Conservation (phyloP, 2,888 invertebrate genomes). For the Muschampia staudingeri region DNA sequence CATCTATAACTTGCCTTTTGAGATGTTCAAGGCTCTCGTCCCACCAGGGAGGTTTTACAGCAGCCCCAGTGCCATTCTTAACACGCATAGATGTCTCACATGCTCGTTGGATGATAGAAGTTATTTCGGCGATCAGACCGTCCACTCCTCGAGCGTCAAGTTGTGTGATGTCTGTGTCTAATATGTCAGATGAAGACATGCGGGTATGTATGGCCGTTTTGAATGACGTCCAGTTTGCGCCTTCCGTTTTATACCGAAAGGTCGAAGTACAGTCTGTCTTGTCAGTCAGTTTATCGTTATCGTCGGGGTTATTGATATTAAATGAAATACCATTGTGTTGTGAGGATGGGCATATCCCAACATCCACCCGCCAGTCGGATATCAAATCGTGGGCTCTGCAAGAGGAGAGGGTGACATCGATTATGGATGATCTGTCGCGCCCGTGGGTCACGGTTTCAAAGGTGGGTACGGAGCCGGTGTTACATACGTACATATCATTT, state of each 20-base stretch:
- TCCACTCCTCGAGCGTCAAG: not conserved
- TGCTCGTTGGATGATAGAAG: not conserved
- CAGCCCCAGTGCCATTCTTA: not conserved
- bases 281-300: not conserved
- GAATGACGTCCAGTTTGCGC: constrained; percentile 37
- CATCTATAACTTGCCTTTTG: constrained; percentile 20
- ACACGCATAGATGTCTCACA: constrained; percentile 8
- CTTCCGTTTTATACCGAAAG: constrained; percentile 35
- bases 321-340: constrained; percentile 58
- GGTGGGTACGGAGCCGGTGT: not conserved
- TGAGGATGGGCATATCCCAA: constrained; percentile 38
- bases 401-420: not conserved
- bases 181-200: not conserved
- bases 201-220: constrained; percentile 25
- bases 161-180: not conserved
- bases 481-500: not conserved
- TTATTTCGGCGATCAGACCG: not conserved
- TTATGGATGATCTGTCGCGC: constrained; percentile 21
- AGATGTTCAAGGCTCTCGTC: not conserved
- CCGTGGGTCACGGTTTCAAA: constrained; percentile 48
- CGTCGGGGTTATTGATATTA: not conserved
- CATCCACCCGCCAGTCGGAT: not conserved
- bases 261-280: not conserved
- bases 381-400: not conserved
- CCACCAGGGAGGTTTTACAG: constrained; percentile 21